Base-by-base conservation (phyloP, 2,113 vertebrate species). In the Melospiza melodia region DNA sequence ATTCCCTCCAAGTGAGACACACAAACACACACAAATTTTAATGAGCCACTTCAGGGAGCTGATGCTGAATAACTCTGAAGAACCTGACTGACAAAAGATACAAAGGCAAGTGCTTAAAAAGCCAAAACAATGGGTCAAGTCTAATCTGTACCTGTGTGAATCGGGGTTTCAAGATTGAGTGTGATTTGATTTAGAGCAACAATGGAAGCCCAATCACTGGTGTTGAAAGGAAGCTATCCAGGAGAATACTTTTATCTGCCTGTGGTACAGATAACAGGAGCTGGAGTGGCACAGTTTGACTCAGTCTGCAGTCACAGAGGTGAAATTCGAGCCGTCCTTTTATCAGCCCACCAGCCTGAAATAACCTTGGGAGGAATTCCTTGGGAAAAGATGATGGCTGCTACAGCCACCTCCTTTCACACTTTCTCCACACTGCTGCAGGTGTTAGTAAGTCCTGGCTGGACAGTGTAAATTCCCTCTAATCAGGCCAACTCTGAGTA, bases 121-220 rank as follows among this genome's bases (percentile, higher is more conserved):
- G 49, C 46, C 41, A 66, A 94, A 95, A 93, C 46, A 95, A 85
- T 61, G 24, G 91, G 92, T 77, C 76, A 77, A 61, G 44, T 78
- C 86, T 92, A 74, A 92, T 92, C 76, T 89, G 52, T 13, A 72
- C 43, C 52, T 46, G 1, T 9, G 43, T 75, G 90, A 92, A 90
- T 90, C 67, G 88, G 57, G 31, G 35, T 41, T 88, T 93, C 46
- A 31, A 80, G 81, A 80, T 12, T 19, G 67, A 90, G 52, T 1
- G 2, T 41, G 59, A 78, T 91, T 95, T 54, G 43, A 41, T 90
- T 93, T 63, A 80, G 46, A 76, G 39, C 52, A 93, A 90, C 89
- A 94, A 85, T 78, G 41, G 72, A 80, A 93, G 75, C 41, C 7
- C 0, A 21, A 57, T 37, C 72, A 25, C 48, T 41, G 48, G 5